A percentile compares a stretch with the other conserved stretches of the same genome.
Conservation (phyloP, 2,888 invertebrate genomes). For the Drosophila koepferae region DNA sequence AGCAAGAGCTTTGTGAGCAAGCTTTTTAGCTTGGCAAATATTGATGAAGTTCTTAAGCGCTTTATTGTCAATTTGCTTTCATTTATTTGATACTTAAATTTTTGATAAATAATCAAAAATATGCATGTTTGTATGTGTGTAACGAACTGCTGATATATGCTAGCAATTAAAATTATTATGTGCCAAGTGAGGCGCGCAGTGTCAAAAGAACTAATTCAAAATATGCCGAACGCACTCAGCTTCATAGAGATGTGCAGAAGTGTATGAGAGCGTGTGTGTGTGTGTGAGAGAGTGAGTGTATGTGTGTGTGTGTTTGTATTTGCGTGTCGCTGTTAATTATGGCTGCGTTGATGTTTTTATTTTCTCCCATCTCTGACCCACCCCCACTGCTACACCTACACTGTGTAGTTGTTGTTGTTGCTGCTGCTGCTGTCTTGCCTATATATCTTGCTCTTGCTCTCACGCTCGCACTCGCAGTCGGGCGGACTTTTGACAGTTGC, state of each 20-base stretch:
- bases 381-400: background rate
- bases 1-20: background rate
- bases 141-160: slow-evolving; percentile 53
- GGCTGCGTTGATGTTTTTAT: slow-evolving; percentile 62
- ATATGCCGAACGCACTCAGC: slow-evolving; percentile 6
- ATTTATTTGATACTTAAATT: slow-evolving; percentile 6
- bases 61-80: slow-evolving; percentile 6
- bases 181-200: slow-evolving; percentile 14
- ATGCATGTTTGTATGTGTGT: background rate
- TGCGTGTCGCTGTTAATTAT: slow-evolving; percentile 69
- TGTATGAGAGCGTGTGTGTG: too few relatives aligned
- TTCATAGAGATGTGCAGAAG: background rate
- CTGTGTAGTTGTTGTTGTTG: slow-evolving; percentile 3
- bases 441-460: slow-evolving; percentile 1
- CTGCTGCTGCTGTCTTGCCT: background rate
- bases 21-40: background rate
- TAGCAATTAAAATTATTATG: slow-evolving; percentile 35
- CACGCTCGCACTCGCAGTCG: background rate
- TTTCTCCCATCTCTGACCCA: slow-evolving; percentile 19
- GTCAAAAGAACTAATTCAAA: slow-evolving; percentile 29
- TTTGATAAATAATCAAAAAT: background rate
- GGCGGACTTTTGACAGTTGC: slow-evolving; percentile 39
- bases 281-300: background rate
- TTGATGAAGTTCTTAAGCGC: slow-evolving; percentile 4
- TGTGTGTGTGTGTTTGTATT: slow-evolving; percentile 33